Evolutionary conservation across 2,888 invertebrate genomes (phyloP).

Genomic region (Standfussiana lucernea): DNA sequence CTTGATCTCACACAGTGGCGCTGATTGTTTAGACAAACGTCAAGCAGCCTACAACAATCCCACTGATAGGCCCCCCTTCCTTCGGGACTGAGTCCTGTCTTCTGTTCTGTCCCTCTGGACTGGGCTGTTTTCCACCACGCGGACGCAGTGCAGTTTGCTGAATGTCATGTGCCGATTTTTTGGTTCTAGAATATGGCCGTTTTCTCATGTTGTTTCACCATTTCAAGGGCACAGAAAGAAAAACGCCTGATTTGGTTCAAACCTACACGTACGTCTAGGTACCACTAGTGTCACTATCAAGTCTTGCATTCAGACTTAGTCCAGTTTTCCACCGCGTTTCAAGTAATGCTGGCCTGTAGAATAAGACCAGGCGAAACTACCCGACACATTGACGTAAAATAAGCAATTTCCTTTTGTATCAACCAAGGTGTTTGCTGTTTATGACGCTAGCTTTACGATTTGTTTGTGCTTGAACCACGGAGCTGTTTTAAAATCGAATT

Average conservation of each 20-base stretch:
- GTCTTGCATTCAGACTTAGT: constrained; percentile 9
- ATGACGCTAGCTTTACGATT: constrained; percentile 87
- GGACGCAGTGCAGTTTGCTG: background rate
- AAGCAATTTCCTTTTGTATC: constrained; percentile 90
- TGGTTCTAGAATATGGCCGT: background rate
- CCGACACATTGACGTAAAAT: constrained; percentile 87
- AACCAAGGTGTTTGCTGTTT: constrained; percentile 87
- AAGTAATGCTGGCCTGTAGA: constrained; percentile 66
- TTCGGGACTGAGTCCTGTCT: too few species aligned
- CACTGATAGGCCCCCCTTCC: too few species aligned
- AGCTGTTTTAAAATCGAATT: constrained; percentile 83
- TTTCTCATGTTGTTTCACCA: background rate
- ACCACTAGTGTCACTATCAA: background rate
- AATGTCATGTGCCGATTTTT: background rate
- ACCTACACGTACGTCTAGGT: background rate
- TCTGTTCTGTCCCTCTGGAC: too few species aligned
- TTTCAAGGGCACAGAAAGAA: background rate
- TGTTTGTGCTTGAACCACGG: constrained; percentile 81
- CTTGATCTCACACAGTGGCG: background rate
- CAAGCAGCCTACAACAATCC: background rate
- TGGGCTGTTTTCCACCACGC: background rate
- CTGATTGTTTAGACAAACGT: constrained; percentile 29
- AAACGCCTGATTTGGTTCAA: background rate
- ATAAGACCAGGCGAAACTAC: constrained; percentile 82
- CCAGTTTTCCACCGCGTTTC: constrained; percentile 5